A percentile compares a stretch with the other conserved stretches of the same genome.
phyloP scores from a whole-genome alignment of 92 coral and sea anemone genomes.

The Muricea muricata region DNA sequence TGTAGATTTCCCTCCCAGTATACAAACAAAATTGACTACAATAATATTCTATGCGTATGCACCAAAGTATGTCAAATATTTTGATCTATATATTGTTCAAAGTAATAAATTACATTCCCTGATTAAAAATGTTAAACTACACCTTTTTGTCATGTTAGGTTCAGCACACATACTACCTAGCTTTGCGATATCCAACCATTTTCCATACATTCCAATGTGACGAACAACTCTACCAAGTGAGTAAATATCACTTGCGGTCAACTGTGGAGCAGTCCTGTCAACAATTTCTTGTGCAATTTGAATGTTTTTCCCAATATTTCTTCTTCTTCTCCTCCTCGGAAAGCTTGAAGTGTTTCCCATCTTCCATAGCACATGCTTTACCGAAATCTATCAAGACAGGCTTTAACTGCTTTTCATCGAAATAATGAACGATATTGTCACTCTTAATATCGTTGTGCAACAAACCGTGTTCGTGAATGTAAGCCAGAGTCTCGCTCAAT shows the following conservation, averaged over 20 bases:
- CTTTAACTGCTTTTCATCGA: not conserved
- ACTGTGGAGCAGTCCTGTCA: not conserved
- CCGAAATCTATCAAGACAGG: slow-evolving; percentile 3
- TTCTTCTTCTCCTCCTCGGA: not conserved
- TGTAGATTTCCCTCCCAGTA: no score
- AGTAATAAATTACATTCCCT: not conserved
- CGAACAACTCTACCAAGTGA: not conserved
- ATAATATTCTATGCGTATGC: no score
- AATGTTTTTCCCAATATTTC: not conserved
- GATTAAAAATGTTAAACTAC: not conserved
- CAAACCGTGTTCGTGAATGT: not conserved
- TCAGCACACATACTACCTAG: not conserved
- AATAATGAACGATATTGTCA: not conserved
- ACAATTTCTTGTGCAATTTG: not conserved
- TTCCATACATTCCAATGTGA: not conserved
- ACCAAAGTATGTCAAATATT: no score
- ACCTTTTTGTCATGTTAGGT: not conserved
- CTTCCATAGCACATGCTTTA: not conserved
- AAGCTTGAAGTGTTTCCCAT: not conserved
- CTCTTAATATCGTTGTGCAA: slow-evolving; percentile 15
- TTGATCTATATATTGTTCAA: no score
- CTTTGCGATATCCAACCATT: not conserved
- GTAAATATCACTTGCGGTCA: not conserved
- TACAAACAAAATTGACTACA: no score
- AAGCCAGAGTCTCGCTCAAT: not conserved